Evolutionary conservation across 2,797 vertebrate species (phyloP), one percentile per base, ranked within the genome.

Genomic region (Smutsia gigantea): DNA sequence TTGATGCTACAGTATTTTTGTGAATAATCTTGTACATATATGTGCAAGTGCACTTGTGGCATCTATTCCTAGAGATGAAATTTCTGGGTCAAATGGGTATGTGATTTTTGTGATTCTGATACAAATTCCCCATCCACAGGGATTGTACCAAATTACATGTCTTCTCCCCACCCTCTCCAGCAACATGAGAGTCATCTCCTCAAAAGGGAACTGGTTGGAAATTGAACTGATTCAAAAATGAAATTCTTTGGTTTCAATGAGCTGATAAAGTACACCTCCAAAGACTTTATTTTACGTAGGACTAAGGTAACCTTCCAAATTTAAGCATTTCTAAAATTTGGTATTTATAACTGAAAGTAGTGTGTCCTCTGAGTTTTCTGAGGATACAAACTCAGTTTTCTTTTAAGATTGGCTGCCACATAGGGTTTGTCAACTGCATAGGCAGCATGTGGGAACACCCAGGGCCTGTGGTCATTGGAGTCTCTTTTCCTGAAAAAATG

Each of bases 271-370:
- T 39, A 5, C 10, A 66, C 25, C 34, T 29, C 15, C 12, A 19
- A 83, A 69, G 57, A 37, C 12, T 87, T 59, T 78, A 34, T 83
- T 95, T 83, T 92, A 49, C 27, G 72, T 77, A 68, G 51, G 66
- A 84, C 42, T 42, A 71, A 86, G 93, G 74, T 29, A 85, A 25
- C 18, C 46, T 92, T 85, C 42, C 71, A 63, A 46, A 66, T 68
- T 55, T 49, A 51, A 77, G 53, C 39, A 61, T 71, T 82, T 86
- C 71, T 55, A 53, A 86, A 72, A 83, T 87, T 49, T 89, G 57
- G 12, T 51, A 17, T 72, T 72, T 88, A 25, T 59, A 51, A 31
- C 18, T 39, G 42, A 57, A 87, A 31, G 27, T 34, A 31, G 34
- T 59, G 11, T 84, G 68, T 53, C 77, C 46, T 53, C 3, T 49